Percentiles rank a stretch among this genome's conserved stretches.
Conservation (phyloP, 23 tunicate species). For the Diplosoma virens region DNA sequence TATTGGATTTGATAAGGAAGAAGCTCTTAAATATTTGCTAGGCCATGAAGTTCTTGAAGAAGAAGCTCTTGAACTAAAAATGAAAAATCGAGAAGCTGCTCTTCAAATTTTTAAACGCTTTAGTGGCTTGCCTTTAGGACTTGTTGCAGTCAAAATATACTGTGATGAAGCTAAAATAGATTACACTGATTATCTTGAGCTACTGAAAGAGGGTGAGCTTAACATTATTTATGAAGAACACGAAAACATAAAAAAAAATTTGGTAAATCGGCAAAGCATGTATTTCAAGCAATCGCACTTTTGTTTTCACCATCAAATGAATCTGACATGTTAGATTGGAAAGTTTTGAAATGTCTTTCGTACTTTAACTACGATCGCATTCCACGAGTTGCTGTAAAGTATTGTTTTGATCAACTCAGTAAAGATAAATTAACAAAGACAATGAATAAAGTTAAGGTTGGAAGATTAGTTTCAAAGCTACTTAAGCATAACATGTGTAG, state of each 20-base stretch:
- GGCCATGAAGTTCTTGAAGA: too few relatives aligned
- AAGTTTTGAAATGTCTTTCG: slow-evolving; percentile 37
- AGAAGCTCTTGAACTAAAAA: too few relatives aligned
- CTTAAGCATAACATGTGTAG: slow-evolving; percentile 7
- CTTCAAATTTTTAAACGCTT: slow-evolving; percentile 16
- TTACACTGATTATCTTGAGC: slow-evolving; percentile 29
- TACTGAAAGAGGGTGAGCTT: slow-evolving; percentile 6
- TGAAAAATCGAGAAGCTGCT: too few relatives aligned
- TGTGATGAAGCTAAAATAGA: not conserved
- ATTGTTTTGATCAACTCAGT: slow-evolving; percentile 18
- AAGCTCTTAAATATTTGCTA: not conserved
- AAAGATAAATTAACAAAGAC: not conserved
- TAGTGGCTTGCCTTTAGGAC: slow-evolving; percentile 34
- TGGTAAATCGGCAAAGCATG: slow-evolving; percentile 19
- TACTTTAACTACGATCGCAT: slow-evolving; percentile 31
- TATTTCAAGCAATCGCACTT: slow-evolving; percentile 36
- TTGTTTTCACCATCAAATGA: slow-evolving; percentile 15
- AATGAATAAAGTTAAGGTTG: not conserved
- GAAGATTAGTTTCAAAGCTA: slow-evolving; percentile 10
- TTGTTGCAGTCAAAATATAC: slow-evolving; percentile 5
- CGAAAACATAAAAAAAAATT: not conserved
- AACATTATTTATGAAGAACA: not conserved
- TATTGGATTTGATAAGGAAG: too few relatives aligned
- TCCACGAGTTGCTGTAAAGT: slow-evolving; percentile 15
- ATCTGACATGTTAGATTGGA: slow-evolving; percentile 1